Percentiles rank a stretch among this genome's conserved stretches.
These are phyloP conservation scores for Enteromius unitaeniatus DNA, from an alignment of 2,797 vertebrate species.

Conservation along the genomic window DNA sequence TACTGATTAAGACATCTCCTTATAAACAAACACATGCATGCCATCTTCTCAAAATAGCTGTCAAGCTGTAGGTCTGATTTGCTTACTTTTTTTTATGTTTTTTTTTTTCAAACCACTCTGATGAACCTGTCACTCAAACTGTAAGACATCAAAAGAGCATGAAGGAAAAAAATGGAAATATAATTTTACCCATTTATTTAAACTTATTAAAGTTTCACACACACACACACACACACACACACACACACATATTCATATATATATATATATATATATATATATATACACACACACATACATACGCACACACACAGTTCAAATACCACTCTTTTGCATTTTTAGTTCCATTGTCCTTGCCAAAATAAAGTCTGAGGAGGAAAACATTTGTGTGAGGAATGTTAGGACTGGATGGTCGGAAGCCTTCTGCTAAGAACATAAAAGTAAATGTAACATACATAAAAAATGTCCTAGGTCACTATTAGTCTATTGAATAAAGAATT, in stretches of 20 bases:
- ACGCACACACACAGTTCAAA: not conserved
- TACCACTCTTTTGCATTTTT: conserved; percentile 37
- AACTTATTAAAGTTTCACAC: not conserved
- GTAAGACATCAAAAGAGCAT: not conserved
- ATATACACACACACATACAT: not conserved
- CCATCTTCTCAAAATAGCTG: conserved; percentile 40
- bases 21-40: conserved; percentile 70
- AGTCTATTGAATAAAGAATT: not conserved
- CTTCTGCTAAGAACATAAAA: conserved; percentile 19
- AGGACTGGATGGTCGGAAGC: conserved; percentile 35
- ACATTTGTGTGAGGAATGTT: conserved; percentile 50
- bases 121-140: not conserved
- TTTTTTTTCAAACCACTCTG: not conserved
- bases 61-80: not conserved
- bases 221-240: too few species aligned
- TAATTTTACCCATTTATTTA: not conserved
- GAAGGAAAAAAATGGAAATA: not conserved
- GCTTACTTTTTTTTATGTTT: not conserved
- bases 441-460: not conserved
- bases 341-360: conserved; percentile 49
- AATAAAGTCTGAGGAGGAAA: conserved; percentile 57
- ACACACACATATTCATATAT: too few species aligned
- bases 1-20: conserved; percentile 69
- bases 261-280: not conserved
- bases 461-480: not conserved